Base-by-base conservation (phyloP, 2,113 vertebrate species). In the Dasyurus viverrinus region DNA sequence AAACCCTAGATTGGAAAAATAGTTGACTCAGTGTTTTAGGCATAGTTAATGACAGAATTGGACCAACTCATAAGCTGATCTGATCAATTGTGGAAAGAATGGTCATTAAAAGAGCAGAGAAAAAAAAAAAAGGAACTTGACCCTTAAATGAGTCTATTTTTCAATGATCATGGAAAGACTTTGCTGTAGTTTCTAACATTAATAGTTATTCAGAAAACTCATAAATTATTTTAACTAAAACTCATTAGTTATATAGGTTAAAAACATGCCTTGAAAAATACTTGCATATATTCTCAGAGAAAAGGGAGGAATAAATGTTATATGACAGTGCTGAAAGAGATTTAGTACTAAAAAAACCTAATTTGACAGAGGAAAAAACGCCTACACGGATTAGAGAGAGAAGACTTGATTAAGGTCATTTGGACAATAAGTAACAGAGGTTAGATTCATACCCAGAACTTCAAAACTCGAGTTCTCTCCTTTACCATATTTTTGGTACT, bases 31-130 rank as follows among this genome's bases (percentile, higher is more conserved):
- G 92, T 90, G 68, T 93, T 95, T 97, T 93, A 89, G 50, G n/a
- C n/a, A 92, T 46, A 95, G 53, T 95, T 96, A 95, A 90, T 94
- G 93, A 95, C 89, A 97, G 93, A 97, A 96, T 1, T 95, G 96
- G 95, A 95, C 93, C 90, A 95, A 89, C 53, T 95, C 36, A 91
- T 93, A 96, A 90, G 60, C 96, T 24, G 90, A 7, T 36, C 53
- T 52, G 22, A 6, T 46, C 84, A 23, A 48, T 93, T 93, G 91
- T 76, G 0, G 57, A 97, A 93, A 2, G 0, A 2, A 90, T 24
- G n/a, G 50, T 91, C 60, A 93, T 92, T 95, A 94, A 94, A 95
- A 93, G 89, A 94, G 89, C n/a, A 76, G 46, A 7, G 11, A 95
- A 36, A 46, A 53, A 36, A 46, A 53, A 23, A 53, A 91, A 97